Evolutionary conservation across 2,888 invertebrate genomes (phyloP).

Genomic region (Serrognathus titanus): DNA sequence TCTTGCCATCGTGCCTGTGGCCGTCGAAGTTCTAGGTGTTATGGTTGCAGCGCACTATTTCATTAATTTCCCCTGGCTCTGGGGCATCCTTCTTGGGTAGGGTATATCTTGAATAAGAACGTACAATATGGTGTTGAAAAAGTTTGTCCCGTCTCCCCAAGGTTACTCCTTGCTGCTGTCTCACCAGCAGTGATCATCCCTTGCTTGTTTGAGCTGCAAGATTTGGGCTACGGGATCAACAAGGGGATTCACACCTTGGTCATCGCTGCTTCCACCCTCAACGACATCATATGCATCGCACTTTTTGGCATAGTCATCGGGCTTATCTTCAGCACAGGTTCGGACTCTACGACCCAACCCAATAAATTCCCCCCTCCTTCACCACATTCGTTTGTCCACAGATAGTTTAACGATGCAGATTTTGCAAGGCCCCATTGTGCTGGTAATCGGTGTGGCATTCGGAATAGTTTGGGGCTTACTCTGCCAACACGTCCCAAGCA

Average conservation of each 20-base stretch:
- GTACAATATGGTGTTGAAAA: constrained; percentile 32
- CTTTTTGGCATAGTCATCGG: constrained; percentile 66
- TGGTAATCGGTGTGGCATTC: constrained; percentile 58
- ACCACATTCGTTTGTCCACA: constrained; percentile 28
- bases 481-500: constrained; percentile 60
- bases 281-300: constrained; percentile 74
- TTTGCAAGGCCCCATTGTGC: constrained; percentile 58
- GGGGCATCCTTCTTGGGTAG: constrained; percentile 56
- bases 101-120: constrained; percentile 24
- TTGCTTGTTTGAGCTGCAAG: constrained; percentile 60
- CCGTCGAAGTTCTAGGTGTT: constrained; percentile 55
- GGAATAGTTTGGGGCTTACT: constrained; percentile 61
- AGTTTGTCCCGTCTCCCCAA: constrained; percentile 35
- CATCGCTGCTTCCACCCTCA: constrained; percentile 67
- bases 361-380: background rate
- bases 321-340: constrained; percentile 62
- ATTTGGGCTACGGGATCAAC: constrained; percentile 62
- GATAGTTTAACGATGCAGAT: constrained; percentile 51
- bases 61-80: constrained; percentile 59
- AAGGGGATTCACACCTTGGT: constrained; percentile 74
- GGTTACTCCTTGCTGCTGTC: constrained; percentile 64
- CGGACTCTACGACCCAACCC: background rate
- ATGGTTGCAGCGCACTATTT: constrained; percentile 54
- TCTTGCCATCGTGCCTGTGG: constrained; percentile 59
- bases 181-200: constrained; percentile 75